Percentiles rank a stretch among this genome's conserved stretches.
Conservation (phyloP, 2,113 vertebrate species). For the Chunga burmeisteri region DNA sequence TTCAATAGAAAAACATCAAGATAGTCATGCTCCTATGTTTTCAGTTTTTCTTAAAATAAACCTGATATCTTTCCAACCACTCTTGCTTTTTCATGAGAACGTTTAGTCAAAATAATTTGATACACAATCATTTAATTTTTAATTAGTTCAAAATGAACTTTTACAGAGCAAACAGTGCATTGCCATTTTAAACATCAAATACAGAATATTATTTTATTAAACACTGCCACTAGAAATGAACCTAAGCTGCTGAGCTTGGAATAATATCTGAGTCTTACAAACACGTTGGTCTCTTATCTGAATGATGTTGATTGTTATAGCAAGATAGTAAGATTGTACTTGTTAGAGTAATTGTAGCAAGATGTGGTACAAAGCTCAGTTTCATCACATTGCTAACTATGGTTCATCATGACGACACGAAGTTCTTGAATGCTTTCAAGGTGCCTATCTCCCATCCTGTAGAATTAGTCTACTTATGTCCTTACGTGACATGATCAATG, state of each 20-base stretch:
- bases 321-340: not conserved
- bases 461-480: not conserved
- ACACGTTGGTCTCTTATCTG: not conserved
- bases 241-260: not conserved
- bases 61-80: not conserved
- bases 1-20: not conserved
- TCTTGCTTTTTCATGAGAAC: not conserved
- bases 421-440: not conserved
- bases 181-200: not conserved
- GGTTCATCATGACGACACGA: rapidly evolving
- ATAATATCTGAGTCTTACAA: not conserved
- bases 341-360: not conserved
- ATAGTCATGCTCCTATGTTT: not conserved
- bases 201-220: not conserved
- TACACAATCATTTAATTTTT: not conserved
- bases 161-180: not conserved
- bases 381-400: not conserved
- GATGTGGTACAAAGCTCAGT: not conserved
- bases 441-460: not conserved
- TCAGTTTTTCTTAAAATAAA: not conserved
- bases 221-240: not conserved
- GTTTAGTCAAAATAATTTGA: not conserved
- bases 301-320: not conserved
- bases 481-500: not conserved
- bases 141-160: not conserved